These are phyloP conservation scores for Chorisops tibialis DNA, from an alignment of 2,888 invertebrate genomes.

Conservation along the genomic window DNA sequence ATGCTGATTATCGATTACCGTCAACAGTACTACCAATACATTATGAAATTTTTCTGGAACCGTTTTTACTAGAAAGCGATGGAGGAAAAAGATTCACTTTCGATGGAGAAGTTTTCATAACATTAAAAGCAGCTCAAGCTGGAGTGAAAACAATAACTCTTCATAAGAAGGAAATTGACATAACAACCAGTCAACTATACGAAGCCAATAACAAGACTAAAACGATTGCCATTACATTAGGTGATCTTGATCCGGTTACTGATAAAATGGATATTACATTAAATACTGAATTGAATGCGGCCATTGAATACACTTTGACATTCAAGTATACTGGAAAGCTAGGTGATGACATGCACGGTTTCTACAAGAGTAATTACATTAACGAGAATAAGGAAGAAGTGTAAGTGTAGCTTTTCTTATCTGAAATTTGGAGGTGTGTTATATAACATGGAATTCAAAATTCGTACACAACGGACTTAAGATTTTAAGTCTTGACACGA, in stretches of 20 bases:
- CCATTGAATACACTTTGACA: conserved; percentile 50
- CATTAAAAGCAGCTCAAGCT: conserved; percentile 50
- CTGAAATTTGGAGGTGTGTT: too few relatives aligned
- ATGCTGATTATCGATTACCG: conserved; percentile 41
- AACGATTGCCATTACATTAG: conserved; percentile 31
- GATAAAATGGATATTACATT: conserved; percentile 53
- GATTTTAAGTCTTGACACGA: too few relatives aligned
- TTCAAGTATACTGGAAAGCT: conserved; percentile 55
- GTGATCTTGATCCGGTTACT: conserved; percentile 42
- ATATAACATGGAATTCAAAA: too few relatives aligned
- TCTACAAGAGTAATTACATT: conserved; percentile 53
- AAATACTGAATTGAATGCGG: conserved; percentile 40
- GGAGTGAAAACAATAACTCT: conserved; percentile 52
- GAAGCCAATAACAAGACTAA: conserved; percentile 35
- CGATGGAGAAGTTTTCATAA: conserved; percentile 51
- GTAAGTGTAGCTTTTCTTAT: conserved; percentile 34
- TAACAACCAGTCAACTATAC: not conserved
- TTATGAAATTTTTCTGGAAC: conserved; percentile 57
- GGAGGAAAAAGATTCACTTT: conserved; percentile 43
- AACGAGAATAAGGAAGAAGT: conserved; percentile 45
- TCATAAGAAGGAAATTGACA: conserved; percentile 44
- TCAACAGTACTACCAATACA: conserved; percentile 53
- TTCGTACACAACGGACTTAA: too few relatives aligned
- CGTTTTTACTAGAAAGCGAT: conserved; percentile 50
- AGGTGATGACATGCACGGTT: conserved; percentile 55